Evolutionary conservation across 2,113 vertebrate species (phyloP).

Genomic region (Nipponia nippon): DNA sequence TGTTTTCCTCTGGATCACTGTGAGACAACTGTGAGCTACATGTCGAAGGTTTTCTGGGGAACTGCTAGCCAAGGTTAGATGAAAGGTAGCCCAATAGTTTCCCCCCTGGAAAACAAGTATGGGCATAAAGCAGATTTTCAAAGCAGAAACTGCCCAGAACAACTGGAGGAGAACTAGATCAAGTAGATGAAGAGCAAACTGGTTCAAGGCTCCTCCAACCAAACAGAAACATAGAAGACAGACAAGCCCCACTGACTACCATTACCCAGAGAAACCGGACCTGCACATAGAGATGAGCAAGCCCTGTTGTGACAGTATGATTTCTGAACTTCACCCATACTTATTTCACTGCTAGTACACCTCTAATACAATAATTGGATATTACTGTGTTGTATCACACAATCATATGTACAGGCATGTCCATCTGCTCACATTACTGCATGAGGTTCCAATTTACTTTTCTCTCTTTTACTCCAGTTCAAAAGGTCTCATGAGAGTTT

Average conservation of each 20-base stretch:
- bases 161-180: background rate
- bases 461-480: background rate
- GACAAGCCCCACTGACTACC: background rate
- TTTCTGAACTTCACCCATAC: background rate
- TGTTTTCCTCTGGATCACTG: background rate
- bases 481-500: background rate
- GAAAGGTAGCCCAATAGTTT: background rate
- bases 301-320: fast-evolving
- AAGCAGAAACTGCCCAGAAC: background rate
- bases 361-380: background rate
- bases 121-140: background rate
- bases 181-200: background rate
- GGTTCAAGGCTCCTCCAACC: background rate
- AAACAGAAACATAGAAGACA: background rate
- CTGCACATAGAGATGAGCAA: background rate
- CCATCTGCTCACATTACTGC: fast-evolving
- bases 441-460: background rate
- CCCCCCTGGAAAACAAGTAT: background rate
- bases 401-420: background rate
- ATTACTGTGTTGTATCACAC: background rate
- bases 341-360: background rate
- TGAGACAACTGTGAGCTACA: background rate
- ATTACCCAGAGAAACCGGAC: background rate
- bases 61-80: background rate
- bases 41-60: background rate